Evolutionary conservation across 2,888 invertebrate species (phyloP).

Genomic region (Melipona beecheii): DNA sequence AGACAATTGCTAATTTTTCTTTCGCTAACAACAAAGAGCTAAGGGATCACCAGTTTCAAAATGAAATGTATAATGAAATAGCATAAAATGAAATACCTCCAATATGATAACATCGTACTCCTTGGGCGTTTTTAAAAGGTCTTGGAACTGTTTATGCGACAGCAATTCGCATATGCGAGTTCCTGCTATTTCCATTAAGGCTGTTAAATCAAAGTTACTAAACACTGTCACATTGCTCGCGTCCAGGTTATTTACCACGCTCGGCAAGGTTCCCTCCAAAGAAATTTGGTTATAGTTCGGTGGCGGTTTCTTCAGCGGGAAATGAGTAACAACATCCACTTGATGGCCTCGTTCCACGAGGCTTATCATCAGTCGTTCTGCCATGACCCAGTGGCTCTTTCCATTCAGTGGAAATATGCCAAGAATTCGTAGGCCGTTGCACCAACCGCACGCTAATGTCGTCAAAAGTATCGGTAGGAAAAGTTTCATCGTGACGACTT

Average conservation of each 20-base stretch:
- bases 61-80: neutral
- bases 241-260: constrained; percentile 74
- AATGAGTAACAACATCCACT: constrained; percentile 82
- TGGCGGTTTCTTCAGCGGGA: constrained; percentile 71
- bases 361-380: constrained; percentile 83
- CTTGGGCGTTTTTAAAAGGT: constrained; percentile 67
- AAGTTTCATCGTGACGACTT: constrained; percentile 32
- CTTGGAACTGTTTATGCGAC: constrained; percentile 41
- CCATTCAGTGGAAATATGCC: constrained; percentile 84
- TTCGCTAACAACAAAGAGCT: no score
- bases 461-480: constrained; percentile 6
- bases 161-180: constrained; percentile 53
- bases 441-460: constrained; percentile 9
- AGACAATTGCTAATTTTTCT: no score
- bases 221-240: constrained; percentile 28
- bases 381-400: constrained; percentile 85
- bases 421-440: constrained; percentile 83
- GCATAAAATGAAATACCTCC: constrained; percentile 65
- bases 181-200: constrained; percentile 47
- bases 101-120: constrained; percentile 71
- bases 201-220: constrained; percentile 23
- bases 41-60: no score
- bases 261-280: constrained; percentile 62
- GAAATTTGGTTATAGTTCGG: constrained; percentile 77
- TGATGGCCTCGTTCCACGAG: constrained; percentile 85